A percentile compares a stretch with the other conserved stretches of the same genome.
These are phyloP conservation scores for Rhamnusium bicolor DNA, from an alignment of 2,888 invertebrate species.

Conservation along the genomic window DNA sequence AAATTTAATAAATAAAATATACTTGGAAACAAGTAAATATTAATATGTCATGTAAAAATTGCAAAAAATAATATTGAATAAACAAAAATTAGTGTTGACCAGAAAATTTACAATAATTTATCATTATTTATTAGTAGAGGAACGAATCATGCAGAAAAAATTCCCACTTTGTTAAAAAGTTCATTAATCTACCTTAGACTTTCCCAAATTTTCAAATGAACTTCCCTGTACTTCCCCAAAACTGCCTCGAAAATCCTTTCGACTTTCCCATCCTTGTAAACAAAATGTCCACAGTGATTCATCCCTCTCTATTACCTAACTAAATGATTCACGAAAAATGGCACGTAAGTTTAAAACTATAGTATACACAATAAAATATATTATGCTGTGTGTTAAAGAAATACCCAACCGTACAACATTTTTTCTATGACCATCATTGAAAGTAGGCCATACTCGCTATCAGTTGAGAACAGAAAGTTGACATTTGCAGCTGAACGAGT, in stretches of 20 bases:
- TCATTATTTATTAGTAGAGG: neutral
- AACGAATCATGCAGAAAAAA: neutral
- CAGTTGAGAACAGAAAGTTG: no score
- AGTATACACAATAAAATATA: neutral
- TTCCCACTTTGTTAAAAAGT: neutral
- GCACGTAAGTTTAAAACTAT: slow-evolving; percentile 20
- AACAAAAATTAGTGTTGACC: slow-evolving; percentile 8
- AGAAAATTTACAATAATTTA: neutral
- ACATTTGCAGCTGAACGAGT: no score
- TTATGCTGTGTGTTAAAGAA: neutral
- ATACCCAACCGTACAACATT: neutral
- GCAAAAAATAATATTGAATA: neutral
- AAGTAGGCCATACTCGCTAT: no score
- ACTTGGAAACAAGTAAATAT: neutral
- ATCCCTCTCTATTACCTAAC: neutral
- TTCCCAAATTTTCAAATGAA: neutral
- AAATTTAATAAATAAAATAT: slow-evolving; percentile 16
- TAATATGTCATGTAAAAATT: slow-evolving; percentile 3
- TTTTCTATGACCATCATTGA: no score
- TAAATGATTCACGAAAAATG: neutral
- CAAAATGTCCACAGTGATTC: neutral
- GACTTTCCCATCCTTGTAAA: no score
- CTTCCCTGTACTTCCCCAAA: no score
- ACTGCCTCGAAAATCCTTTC: no score
- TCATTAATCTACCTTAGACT: no score